These are phyloP conservation scores for Crotalus horridus DNA, from an alignment of 2,113 vertebrate species.

Conservation along the genomic window DNA sequence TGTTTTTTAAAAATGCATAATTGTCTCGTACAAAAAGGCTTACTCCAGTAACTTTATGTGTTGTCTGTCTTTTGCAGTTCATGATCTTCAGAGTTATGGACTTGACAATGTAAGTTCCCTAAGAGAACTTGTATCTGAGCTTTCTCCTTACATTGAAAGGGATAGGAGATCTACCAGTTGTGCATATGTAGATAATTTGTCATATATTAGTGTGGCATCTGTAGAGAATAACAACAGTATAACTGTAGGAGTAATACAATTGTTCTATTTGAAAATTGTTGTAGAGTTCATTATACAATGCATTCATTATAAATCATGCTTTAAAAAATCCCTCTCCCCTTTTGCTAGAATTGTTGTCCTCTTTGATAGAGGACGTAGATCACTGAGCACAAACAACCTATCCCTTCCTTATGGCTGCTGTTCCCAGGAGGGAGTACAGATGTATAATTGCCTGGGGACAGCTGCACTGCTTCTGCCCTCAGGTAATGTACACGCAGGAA, in stretches of 20 bases:
- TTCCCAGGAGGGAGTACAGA: neutral
- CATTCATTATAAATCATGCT: neutral
- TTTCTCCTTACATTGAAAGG: neutral
- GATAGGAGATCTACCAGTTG: too few species aligned
- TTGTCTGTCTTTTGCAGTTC: constrained; percentile 77
- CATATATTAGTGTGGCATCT: neutral
- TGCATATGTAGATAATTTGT: neutral
- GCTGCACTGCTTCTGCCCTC: neutral
- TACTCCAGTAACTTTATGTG: constrained; percentile 15
- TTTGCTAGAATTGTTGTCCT: neutral
- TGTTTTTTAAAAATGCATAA: neutral
- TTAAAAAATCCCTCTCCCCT: neutral
- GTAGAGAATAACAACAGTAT: neutral
- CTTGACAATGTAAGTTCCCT: constrained; percentile 88
- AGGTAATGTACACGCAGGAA: neutral
- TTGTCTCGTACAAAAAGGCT: neutral
- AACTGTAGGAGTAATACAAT: neutral
- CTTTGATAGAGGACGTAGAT: neutral
- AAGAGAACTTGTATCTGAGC: neutral
- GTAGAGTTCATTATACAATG: neutral
- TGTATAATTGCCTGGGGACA: constrained; percentile 7
- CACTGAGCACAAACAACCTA: neutral
- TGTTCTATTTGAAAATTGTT: neutral
- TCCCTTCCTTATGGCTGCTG: neutral
- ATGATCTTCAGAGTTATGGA: constrained; percentile 96